These are phyloP conservation scores for Drosophila suboccidentalis DNA, from an alignment of 2,888 invertebrate species.

Conservation along the genomic window DNA sequence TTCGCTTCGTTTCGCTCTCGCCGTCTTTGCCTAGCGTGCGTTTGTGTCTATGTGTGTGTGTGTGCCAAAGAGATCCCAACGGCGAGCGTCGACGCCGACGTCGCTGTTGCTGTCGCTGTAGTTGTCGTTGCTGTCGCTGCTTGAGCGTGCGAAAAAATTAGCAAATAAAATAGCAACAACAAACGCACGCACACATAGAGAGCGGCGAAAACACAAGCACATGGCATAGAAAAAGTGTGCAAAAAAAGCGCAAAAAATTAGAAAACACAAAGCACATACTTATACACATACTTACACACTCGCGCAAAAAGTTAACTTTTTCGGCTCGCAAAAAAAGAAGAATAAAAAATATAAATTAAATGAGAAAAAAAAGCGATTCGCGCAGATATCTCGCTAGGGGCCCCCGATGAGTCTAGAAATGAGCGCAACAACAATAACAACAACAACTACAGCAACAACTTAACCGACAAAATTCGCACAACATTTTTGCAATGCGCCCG, in stretches of 20 bases:
- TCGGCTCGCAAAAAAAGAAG: constrained; percentile 47
- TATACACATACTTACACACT: constrained; percentile 44
- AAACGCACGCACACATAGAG: constrained; percentile 28
- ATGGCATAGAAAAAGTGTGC: constrained; percentile 67
- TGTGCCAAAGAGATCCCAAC: constrained; percentile 68
- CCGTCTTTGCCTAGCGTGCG: background rate
- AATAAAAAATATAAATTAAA: constrained; percentile 64
- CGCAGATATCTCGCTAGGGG: constrained; percentile 61
- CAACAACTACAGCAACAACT: constrained; percentile 38
- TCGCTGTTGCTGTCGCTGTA: background rate
- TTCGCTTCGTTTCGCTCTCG: constrained; percentile 9
- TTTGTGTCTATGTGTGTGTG: constrained; percentile 17
- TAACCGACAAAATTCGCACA: constrained; percentile 58
- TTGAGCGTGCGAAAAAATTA: constrained; percentile 68
- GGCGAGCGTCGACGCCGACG: background rate
- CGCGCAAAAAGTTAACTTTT: constrained; percentile 58
- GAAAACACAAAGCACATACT: constrained; percentile 61
- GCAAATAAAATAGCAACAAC: constrained; percentile 62
- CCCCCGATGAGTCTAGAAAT: constrained; percentile 56
- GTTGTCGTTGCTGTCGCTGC: constrained; percentile 31
- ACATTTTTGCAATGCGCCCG: constrained; percentile 37
- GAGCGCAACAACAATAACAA: constrained; percentile 51
- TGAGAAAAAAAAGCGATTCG: constrained; percentile 59
- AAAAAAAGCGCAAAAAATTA: constrained; percentile 62
- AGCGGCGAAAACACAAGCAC: constrained; percentile 35